Conservation (phyloP, 92 coral and sea anemone genomes). For the Heteractis magnifica region DNA sequence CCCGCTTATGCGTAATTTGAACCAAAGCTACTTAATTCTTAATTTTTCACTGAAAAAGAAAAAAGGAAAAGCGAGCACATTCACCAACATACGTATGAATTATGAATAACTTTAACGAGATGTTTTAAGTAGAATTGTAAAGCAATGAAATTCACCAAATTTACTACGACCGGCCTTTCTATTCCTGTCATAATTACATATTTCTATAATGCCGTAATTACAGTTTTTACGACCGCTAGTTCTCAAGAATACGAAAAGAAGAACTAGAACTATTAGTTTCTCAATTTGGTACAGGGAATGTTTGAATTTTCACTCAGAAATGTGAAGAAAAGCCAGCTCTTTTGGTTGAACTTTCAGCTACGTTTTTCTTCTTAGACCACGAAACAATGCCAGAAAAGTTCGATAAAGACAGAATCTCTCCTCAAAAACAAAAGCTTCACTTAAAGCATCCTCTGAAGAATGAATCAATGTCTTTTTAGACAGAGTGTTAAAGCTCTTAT, state of each 20-base stretch:
- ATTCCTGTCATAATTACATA: too few species aligned
- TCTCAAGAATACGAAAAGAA: too few species aligned
- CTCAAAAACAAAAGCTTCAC: slow-evolving; percentile 3
- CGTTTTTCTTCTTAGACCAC: not conserved
- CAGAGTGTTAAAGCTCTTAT: slow-evolving; percentile 18
- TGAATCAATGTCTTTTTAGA: slow-evolving; percentile 2
- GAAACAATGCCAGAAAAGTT: not conserved
- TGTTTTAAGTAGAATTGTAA: too few species aligned
- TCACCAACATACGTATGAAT: not conserved
- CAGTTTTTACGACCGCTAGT: too few species aligned
- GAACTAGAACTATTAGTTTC: too few species aligned
- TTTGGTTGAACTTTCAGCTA: not conserved
- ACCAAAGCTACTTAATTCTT: not conserved
- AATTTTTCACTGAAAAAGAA: not conserved
- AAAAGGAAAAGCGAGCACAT: not conserved
- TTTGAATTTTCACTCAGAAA: too few species aligned
- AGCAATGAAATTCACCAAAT: too few species aligned
- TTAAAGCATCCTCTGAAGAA: slow-evolving; percentile 6
- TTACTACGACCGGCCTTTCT: too few species aligned
- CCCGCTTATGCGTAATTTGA: not conserved
- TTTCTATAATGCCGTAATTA: too few species aligned
- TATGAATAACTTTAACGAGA: too few species aligned
- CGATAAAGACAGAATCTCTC: not conserved
- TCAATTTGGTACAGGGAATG: too few species aligned
- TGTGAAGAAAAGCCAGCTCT: too few species aligned